Base-by-base conservation (phyloP, 2,797 vertebrate species). In the Mycteria americana region DNA sequence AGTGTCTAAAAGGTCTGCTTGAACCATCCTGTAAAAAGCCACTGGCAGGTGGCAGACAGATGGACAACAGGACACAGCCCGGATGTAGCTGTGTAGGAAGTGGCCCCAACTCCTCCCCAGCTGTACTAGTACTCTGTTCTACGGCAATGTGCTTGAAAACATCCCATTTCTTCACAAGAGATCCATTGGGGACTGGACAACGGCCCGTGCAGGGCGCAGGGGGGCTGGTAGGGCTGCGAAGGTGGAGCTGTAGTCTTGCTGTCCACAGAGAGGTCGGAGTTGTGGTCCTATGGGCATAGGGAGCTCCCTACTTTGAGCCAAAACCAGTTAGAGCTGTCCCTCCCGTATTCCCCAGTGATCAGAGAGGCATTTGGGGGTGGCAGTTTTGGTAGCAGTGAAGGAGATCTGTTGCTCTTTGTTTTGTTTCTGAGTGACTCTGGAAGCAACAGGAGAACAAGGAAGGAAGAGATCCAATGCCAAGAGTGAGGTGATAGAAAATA, bases 151-250 rank as follows among this genome's bases (percentile, higher is more conserved):
- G 70, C 56, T 57, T 3, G 1, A 1, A 43, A 41, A n/a, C 0
- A 2, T 56, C 28, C 57, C 4, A 6, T 11, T 73, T 79, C 56
- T 77, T 79, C 48, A 48, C 4, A 18, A 68, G 80, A 70, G n/a
- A 41, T 16, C 33, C n/a, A 6, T 16, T 48, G 56, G 43, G 35
- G 11, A 21, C n/a, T 7, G 28, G 25, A 30, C 14, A 83, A 41
- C 0, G 0, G 31, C 30, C 33, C 0, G 0, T 31, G 37, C 18
- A 39, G 18, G 23, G 31, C 14, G 8, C 50, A 46, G 57, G 22
- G 72, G 21, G 33, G 8, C 33, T 83, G 22, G 10, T 37, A 73
- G 35, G 25, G 28, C 53, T 57, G 25, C 19, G n/a, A 62, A 63
- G 4, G 9, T 37, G 27, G 63, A 81, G 65, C 23, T 75, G 35